Evolutionary conservation across 1,140 invertebrate genomes (phyloP).

Genomic region (Lamellibrachia luymesi): DNA sequence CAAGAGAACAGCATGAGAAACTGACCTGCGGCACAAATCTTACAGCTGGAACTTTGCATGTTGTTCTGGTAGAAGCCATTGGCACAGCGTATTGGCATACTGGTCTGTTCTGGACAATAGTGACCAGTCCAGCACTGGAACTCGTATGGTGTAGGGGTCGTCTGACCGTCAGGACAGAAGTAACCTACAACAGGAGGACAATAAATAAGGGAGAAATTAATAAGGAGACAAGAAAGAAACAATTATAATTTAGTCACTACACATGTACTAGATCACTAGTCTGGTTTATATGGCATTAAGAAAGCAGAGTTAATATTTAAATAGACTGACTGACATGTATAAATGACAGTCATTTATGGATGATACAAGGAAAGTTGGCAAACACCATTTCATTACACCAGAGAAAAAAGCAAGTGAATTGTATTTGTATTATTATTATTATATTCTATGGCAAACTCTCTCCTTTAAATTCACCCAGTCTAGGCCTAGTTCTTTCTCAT

Average conservation of each 20-base stretch:
- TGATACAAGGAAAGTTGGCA: too few relatives aligned
- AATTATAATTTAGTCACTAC: too few relatives aligned
- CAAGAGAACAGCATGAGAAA: constrained; percentile 20
- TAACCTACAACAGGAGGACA: constrained; percentile 34
- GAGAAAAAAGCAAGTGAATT: too few relatives aligned
- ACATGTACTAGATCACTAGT: too few relatives aligned
- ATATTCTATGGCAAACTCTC: too few relatives aligned
- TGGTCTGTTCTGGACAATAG: constrained; percentile 42
- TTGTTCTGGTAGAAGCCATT: constrained; percentile 47
- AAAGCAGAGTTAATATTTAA: neutral
- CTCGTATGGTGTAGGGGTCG: constrained; percentile 43
- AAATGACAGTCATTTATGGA: too few relatives aligned
- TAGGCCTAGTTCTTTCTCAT: too few relatives aligned
- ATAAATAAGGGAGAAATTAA: neutral
- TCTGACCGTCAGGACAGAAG: constrained; percentile 52
- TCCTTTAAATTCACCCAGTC: too few relatives aligned
- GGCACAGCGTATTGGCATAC: constrained; percentile 38
- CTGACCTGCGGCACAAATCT: constrained; percentile 47
- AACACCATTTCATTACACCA: too few relatives aligned
- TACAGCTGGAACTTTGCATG: constrained; percentile 36
- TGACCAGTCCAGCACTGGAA: constrained; percentile 46
- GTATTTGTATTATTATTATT: too few relatives aligned
- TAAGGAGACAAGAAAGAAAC: neutral
- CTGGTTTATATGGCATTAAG: neutral
- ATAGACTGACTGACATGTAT: too few relatives aligned